phyloP scores from a whole-genome alignment of 2,113 vertebrate genomes.

The Vimba vimba region DNA sequence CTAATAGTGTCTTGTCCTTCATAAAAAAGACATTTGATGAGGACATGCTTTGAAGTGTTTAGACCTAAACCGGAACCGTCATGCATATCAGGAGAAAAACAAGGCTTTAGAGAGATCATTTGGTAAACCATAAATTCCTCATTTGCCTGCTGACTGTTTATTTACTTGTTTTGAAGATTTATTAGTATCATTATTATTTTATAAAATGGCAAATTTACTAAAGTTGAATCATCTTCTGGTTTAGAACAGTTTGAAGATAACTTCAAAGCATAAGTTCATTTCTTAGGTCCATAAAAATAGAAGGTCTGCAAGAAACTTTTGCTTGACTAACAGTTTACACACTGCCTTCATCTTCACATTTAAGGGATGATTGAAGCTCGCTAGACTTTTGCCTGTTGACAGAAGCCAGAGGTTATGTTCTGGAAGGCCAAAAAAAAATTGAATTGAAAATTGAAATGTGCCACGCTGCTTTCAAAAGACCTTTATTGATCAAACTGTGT shows the following conservation, averaged over 20 bases:
- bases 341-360: background rate
- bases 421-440: background rate
- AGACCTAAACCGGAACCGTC: background rate
- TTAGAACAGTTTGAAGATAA: background rate
- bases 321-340: background rate
- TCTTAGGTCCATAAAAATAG: background rate
- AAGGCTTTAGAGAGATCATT: background rate
- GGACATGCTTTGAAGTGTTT: background rate
- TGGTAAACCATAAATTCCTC: background rate
- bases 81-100: background rate
- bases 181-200: background rate
- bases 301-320: background rate
- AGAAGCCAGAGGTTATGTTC: background rate
- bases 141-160: background rate
- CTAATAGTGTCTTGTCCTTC: slow-evolving; percentile 13
- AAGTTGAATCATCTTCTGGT: background rate
- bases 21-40: background rate
- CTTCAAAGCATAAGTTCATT: background rate
- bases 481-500: slow-evolving; percentile 15
- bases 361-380: background rate
- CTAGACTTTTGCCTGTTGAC: slow-evolving; percentile 3
- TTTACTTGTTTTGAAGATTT: background rate
- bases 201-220: background rate
- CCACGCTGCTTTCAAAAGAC: background rate
- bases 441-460: too few relatives aligned